A percentile compares a stretch with the other conserved stretches of the same genome.
Evolutionary conservation across 2,888 invertebrate genomes (phyloP).

Genomic region (Toxonevra muliebris): DNA sequence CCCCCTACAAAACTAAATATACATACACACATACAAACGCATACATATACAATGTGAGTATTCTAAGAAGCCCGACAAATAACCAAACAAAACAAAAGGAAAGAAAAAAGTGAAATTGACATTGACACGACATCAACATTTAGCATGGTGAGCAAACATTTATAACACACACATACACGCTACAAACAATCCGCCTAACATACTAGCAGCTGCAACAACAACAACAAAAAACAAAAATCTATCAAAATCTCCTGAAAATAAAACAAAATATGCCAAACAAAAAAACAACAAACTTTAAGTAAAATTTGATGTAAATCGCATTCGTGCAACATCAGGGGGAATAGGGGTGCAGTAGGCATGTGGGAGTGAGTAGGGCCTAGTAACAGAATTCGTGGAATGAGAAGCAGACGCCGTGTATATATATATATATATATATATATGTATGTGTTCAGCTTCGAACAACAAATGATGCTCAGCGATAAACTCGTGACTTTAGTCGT

Average conservation of each 20-base stretch:
- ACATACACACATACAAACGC: background rate
- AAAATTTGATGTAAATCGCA: conserved; percentile 6
- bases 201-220: background rate
- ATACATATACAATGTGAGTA: background rate
- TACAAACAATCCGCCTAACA: background rate
- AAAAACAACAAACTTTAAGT: background rate
- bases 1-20: background rate
- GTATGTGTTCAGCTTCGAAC: background rate
- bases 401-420: no score
- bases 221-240: background rate
- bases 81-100: conserved; percentile 18
- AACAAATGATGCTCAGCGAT: conserved; percentile 16
- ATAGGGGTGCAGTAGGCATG: background rate
- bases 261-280: background rate
- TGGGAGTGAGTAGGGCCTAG: background rate
- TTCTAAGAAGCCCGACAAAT: conserved; percentile 22
- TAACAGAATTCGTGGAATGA: background rate
- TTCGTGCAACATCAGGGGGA: background rate
- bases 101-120: conserved; percentile 10
- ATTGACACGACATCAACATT: conserved; percentile 22
- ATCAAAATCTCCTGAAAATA: background rate
- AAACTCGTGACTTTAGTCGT: conserved; percentile 19
- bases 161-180: background rate
- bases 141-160: background rate
- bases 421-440: no score